phyloP scores from a whole-genome alignment of 2,113 vertebrate species.

The Chascanopsetta lugubris region DNA sequence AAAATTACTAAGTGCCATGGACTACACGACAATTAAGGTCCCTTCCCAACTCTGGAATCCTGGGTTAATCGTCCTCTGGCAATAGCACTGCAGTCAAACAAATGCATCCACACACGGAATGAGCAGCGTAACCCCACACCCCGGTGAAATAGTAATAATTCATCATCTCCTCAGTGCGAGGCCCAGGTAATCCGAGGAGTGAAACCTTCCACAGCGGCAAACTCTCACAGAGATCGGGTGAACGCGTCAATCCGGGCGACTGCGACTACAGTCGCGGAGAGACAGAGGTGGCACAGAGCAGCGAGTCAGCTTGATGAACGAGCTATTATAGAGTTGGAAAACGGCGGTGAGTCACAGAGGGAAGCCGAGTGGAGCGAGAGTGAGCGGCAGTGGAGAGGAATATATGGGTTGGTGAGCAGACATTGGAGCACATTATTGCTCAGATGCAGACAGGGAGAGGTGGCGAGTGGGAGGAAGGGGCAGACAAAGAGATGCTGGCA shows the following conservation, averaged over 20 bases:
- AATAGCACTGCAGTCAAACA: constrained; percentile 12
- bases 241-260: constrained; percentile 30
- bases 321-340: background rate
- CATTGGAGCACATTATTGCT: constrained; percentile 20
- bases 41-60: constrained; percentile 8
- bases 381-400: constrained; percentile 1
- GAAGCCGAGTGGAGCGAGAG: background rate
- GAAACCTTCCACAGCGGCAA: constrained; percentile 39
- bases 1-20: background rate
- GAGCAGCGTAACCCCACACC: constrained; percentile 33
- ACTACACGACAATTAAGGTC: background rate
- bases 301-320: constrained; percentile 9
- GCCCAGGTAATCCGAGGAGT: constrained; percentile 57
- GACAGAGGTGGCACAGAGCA: constrained; percentile 18
- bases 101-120: constrained; percentile 11
- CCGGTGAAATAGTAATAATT: constrained; percentile 30
- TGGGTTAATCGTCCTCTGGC: constrained; percentile 14
- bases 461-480: constrained; percentile 31
- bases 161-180: constrained; percentile 28
- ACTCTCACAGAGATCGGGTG: constrained; percentile 69
- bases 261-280: constrained; percentile 35
- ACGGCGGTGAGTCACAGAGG: background rate
- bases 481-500: constrained; percentile 25
- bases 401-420: constrained; percentile 20
- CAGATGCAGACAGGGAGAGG: constrained; percentile 34